phyloP scores from a whole-genome alignment of 2,797 vertebrate genomes.

The Dermochelys coriacea region DNA sequence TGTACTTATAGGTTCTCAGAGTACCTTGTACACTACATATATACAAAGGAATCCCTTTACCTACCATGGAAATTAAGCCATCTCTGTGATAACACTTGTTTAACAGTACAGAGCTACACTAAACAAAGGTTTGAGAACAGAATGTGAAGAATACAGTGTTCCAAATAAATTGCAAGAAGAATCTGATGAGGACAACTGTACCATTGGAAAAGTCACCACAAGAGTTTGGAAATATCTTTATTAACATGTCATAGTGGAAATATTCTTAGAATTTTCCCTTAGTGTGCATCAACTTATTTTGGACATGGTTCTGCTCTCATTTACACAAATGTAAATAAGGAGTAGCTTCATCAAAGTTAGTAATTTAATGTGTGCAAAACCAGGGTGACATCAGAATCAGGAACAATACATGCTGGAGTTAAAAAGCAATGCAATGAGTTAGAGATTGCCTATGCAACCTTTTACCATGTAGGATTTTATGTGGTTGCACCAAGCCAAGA shows the following conservation, averaged over 20 bases:
- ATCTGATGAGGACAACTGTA: not conserved
- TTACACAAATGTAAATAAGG: not conserved
- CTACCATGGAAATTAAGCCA: not conserved
- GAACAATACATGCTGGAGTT: not conserved
- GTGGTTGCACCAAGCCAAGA: not conserved
- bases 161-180: not conserved
- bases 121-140: not conserved
- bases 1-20: not conserved
- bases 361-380: conserved; percentile 2
- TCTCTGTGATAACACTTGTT: not conserved
- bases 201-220: not conserved
- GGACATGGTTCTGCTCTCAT: not conserved
- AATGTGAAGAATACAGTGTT: not conserved
- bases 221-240: not conserved
- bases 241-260: not conserved
- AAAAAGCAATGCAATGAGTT: not conserved
- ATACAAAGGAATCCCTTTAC: not conserved
- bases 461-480: not conserved
- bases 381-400: not conserved
- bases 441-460: not conserved
- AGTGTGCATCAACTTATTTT: not conserved
- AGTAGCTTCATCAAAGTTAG: not conserved
- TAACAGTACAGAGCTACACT: not conserved
- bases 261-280: not conserved
- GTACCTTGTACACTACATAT: not conserved